phyloP scores from a whole-genome alignment of 2,888 invertebrate species.

The Parochlus steinenii region DNA sequence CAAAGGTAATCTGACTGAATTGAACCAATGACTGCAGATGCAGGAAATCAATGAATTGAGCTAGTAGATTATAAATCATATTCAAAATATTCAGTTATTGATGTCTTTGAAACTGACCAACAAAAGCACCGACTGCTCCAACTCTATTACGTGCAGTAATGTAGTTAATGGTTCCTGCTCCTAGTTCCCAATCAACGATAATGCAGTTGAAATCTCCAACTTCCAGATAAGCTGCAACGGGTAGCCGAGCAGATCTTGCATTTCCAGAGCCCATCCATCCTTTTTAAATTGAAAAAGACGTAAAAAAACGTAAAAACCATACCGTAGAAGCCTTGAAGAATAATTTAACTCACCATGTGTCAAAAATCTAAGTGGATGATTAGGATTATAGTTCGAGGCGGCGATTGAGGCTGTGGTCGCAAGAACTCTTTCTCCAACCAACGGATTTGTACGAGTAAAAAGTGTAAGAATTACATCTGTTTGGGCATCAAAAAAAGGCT shows the following conservation, averaged over 20 bases:
- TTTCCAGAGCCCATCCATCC: slow-evolving; percentile 5
- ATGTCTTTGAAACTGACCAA: no score
- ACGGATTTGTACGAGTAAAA: slow-evolving; percentile 22
- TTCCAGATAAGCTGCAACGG: slow-evolving; percentile 6
- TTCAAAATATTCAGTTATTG: no score
- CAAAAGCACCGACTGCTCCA: slow-evolving; percentile 20
- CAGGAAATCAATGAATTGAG: slow-evolving; percentile 21
- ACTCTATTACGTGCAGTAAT: slow-evolving; percentile 21
- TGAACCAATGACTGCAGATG: slow-evolving; percentile 15
- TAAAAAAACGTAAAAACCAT: no score
- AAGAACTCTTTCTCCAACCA: slow-evolving; percentile 13
- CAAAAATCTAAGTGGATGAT: slow-evolving; percentile 18
- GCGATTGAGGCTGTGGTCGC: slow-evolving; percentile 14
- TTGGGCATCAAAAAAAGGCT: slow-evolving; percentile 12
- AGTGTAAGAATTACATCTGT: slow-evolving; percentile 28
- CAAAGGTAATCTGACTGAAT: slow-evolving; percentile 22
- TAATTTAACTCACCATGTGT: no score
- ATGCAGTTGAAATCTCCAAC: slow-evolving; percentile 17
- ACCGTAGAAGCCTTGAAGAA: neutral
- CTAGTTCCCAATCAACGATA: slow-evolving; percentile 24
- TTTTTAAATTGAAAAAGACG: no score
- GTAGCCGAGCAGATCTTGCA: neutral
- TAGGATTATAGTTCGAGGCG: slow-evolving; percentile 16
- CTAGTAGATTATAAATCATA: no score
- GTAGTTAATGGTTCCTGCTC: slow-evolving; percentile 22